Conservation (phyloP, 2,113 vertebrate species). For the Pelodiscus sinensis region DNA sequence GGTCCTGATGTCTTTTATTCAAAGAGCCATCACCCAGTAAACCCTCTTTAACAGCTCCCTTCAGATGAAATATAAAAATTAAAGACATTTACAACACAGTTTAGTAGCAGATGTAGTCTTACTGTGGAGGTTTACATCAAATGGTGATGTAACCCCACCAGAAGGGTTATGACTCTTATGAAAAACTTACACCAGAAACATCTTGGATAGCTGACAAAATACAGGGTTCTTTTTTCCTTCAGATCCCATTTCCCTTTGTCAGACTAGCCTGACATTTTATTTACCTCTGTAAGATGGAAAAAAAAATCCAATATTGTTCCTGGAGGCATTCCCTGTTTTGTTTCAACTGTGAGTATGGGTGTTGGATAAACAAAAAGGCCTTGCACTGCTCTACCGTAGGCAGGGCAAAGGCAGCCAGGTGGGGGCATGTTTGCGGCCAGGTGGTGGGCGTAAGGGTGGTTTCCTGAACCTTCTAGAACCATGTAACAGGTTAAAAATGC, state of each 20-base stretch:
- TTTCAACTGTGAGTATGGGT: conserved; percentile 7
- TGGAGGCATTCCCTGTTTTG: conserved; percentile 64
- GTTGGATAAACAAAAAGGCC: conserved; percentile 14
- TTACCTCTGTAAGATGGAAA: conserved; percentile 46
- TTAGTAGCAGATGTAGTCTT: conserved; percentile 87
- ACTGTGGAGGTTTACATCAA: conserved; percentile 83
- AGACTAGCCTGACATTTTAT: conserved; percentile 63
- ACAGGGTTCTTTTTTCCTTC: conserved; percentile 73
- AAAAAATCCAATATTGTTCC: conserved; percentile 40
- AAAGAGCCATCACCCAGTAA: conserved; percentile 85
- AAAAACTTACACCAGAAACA: conserved; percentile 77
- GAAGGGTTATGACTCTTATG: conserved; percentile 78
- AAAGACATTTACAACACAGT: conserved; percentile 87
- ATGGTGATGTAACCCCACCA: conserved; percentile 81
- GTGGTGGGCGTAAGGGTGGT: background rate
- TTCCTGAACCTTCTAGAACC: conserved; percentile 1
- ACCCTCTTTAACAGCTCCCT: conserved; percentile 83
- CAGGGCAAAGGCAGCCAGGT: background rate
- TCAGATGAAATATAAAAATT: conserved; percentile 88
- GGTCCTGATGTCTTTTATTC: conserved; percentile 82
- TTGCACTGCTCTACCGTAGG: background rate
- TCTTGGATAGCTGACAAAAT: conserved; percentile 76
- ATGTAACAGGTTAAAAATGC: background rate
- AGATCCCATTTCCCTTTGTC: conserved; percentile 69
- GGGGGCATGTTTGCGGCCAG: background rate